A percentile compares a stretch with the other conserved stretches of the same genome.
Conservation (phyloP, 2,113 vertebrate species). For the Meriones unguiculatus region DNA sequence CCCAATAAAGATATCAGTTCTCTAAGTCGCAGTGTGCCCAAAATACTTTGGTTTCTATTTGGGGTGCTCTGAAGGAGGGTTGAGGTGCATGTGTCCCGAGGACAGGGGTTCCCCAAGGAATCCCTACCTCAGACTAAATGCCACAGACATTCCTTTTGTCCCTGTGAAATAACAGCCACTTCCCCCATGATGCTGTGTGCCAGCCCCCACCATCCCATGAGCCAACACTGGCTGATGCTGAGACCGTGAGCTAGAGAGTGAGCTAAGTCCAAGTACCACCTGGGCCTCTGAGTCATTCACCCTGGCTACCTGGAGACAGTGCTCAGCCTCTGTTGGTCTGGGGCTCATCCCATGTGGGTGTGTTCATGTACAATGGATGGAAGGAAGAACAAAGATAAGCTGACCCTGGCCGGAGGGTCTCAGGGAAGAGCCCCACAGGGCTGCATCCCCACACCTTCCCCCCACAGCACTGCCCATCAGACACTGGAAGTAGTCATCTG, state of each 20-base stretch:
- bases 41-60: background rate
- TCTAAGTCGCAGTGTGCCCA: background rate
- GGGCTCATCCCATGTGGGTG: background rate
- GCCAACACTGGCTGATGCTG: background rate
- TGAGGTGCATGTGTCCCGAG: background rate
- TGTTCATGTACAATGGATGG: background rate
- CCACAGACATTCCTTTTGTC: background rate
- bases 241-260: background rate
- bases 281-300: too few species aligned
- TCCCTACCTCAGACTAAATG: background rate
- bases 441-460: too few species aligned
- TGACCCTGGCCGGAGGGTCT: background rate
- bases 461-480: too few species aligned
- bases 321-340: background rate
- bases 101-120: too few species aligned
- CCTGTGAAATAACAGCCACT: rapidly evolving
- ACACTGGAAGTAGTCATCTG: too few species aligned
- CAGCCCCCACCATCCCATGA: too few species aligned
- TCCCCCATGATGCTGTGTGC: background rate
- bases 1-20: background rate
- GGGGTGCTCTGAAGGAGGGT: background rate
- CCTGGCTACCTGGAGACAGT: background rate
- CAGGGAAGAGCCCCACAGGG: background rate
- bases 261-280: background rate
- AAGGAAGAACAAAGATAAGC: background rate